These are phyloP conservation scores for Schmidtea mediterranea DNA, from an alignment of 1,140 invertebrate genomes.

Conservation along the genomic window DNA sequence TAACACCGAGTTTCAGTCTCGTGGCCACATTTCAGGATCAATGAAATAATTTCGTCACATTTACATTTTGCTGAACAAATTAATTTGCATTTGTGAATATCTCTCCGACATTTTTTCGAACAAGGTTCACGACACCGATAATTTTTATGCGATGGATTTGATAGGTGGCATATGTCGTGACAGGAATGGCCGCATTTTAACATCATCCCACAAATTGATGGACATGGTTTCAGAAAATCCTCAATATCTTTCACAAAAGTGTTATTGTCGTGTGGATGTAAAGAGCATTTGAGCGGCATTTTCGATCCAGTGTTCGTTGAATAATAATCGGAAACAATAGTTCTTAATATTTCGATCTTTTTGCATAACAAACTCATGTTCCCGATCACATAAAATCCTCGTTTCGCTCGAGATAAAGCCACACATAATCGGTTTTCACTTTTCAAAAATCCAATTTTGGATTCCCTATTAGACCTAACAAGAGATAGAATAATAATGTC, in stretches of 20 bases:
- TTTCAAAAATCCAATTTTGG: conserved; percentile 11
- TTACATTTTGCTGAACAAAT: conserved; percentile 6
- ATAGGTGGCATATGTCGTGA: conserved; percentile 10
- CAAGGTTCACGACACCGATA: conserved; percentile 41
- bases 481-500: conserved; percentile 13
- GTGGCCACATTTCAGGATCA: conserved; percentile 9
- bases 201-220: conserved; percentile 14
- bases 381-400: conserved; percentile 10
- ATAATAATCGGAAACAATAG: neutral
- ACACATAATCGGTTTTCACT: conserved; percentile 11
- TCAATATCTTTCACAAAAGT: conserved; percentile 29
- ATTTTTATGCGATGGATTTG: conserved; percentile 15
- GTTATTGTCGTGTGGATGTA: conserved; percentile 30
- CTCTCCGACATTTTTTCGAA: conserved; percentile 19
- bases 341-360: conserved; percentile 24
- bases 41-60: conserved; percentile 7
- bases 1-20: neutral
- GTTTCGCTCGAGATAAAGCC: conserved; percentile 11
- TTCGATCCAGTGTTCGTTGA: conserved; percentile 31
- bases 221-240: conserved; percentile 20
- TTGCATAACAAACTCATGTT: conserved; percentile 31
- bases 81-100: conserved; percentile 7
- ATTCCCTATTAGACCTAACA: conserved; percentile 11
- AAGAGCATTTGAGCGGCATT: conserved; percentile 41
- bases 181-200: conserved; percentile 24